A percentile compares a stretch with the other conserved stretches of the same genome.
Conservation (phyloP, 2,113 vertebrate species). For the Turdus rufiventris region DNA sequence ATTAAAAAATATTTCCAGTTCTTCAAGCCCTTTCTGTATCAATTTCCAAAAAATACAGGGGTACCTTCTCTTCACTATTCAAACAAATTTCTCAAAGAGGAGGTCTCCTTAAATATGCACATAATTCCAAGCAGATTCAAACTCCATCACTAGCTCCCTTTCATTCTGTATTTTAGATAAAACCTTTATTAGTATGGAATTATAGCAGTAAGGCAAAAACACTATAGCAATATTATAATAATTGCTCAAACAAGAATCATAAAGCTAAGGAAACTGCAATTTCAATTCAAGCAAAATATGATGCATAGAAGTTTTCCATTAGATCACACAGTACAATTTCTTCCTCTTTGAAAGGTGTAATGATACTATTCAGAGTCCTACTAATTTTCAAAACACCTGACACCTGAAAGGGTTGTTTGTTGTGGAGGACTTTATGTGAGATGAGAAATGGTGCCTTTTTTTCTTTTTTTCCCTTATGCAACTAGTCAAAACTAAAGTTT, state of each 20-base stretch:
- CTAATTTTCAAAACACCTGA: background rate
- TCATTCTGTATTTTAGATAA: background rate
- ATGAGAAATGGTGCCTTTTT: background rate
- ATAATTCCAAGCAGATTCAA: background rate
- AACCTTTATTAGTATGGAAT: background rate
- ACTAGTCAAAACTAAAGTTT: background rate
- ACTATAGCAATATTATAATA: background rate
- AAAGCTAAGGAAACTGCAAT: background rate
- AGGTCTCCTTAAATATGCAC: background rate
- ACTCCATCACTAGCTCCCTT: background rate
- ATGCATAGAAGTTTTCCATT: background rate
- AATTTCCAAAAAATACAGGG: background rate
- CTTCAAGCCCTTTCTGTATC: background rate
- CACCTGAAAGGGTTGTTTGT: background rate
- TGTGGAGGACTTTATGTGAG: background rate
- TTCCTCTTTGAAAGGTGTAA: background rate
- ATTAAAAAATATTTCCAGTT: background rate
- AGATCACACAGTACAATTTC: background rate
- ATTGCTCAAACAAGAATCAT: background rate
- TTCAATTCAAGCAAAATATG: background rate
- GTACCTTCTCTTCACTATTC: background rate
- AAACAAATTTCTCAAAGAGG: background rate
- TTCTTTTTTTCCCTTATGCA: background rate
- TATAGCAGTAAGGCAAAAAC: background rate
- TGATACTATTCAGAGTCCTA: background rate